Conservation (phyloP, 2,797 vertebrate species). For the Bradypus variegatus region DNA sequence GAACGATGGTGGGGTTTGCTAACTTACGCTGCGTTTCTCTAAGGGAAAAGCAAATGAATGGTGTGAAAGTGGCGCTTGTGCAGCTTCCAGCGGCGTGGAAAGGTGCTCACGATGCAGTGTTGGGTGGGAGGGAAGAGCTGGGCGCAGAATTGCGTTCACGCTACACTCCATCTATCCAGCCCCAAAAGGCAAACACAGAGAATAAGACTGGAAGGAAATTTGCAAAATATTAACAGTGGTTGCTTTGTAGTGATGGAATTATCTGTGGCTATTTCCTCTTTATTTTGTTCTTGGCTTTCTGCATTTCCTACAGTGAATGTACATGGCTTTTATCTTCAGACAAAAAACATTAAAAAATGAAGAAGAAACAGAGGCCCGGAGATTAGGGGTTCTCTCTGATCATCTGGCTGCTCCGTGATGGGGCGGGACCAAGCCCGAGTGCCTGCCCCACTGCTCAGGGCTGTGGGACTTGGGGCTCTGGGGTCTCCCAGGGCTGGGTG, state of each 20-base stretch:
- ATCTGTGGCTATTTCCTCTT: background rate
- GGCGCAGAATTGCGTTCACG: background rate
- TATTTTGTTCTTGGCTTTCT: background rate
- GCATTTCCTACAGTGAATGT: background rate
- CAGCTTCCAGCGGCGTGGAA: background rate
- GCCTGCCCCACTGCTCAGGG: background rate
- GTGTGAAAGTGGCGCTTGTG: background rate
- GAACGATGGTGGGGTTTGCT: background rate
- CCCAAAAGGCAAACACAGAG: background rate
- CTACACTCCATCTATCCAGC: background rate
- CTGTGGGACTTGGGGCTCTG: no score
- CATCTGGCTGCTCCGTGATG: background rate
- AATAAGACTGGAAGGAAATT: background rate
- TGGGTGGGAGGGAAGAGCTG: background rate
- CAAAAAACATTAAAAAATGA: background rate
- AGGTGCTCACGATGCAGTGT: background rate
- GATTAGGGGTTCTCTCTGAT: background rate
- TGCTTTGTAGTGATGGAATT: background rate
- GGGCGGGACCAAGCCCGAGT: background rate
- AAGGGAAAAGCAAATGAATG: background rate
- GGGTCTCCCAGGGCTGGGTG: accelerated
- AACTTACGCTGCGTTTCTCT: background rate
- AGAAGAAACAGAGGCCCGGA: background rate
- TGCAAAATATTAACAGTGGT: background rate
- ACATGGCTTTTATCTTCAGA: background rate